Base-by-base conservation (phyloP, 37 sponge, comb jelly and placozoan species). In the Crambe crambe region DNA sequence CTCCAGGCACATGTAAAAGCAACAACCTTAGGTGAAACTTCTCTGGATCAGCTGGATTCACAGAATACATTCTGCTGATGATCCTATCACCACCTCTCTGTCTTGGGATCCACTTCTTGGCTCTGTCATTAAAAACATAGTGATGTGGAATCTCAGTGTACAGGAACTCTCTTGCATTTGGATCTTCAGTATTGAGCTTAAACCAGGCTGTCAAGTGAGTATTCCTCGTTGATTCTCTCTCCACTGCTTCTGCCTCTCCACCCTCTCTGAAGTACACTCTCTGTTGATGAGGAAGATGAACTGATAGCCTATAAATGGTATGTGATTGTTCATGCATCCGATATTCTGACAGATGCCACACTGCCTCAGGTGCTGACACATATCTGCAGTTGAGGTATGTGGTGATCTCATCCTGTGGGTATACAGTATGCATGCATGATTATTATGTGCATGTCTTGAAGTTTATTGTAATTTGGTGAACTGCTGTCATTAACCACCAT, bases 1-100 rank as follows among this genome's bases (percentile, higher is more conserved):
- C 59, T 26, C 59, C 21, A 26, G 59, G 59, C 20, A 23, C 25
- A 37, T 71, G 72, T 2, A 71, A 25, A 15, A 71, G 44, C 4
- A 40, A n/a, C 17, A 71, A 44, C 38, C 35, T 71, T 44, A 74
- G 58, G 54, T 56, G 29, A 58, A 74, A 74, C 74, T 35, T 34
- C 25, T 56, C 74, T 17, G 30, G 26, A 3, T 18, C 58, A 29
- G n/a, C 40, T 31, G 74, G 74, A 36, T 56, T 31, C 29, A 56
- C 43, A 21, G 40, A 31, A 58, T 56, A 35, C 30, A 72, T 72
- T 29, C 73, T 42, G 73, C 73, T 35, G 54, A 51, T 51, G 54
- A 72, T 43, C 27, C 35, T 42, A 26, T 72, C 27, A 3, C 73
- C 54, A 9, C 36, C 40, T 74, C 58, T 54, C 58, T 34, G 57